Base-by-base conservation (phyloP, 2,797 vertebrate genomes). In the Valencia hispanica region DNA sequence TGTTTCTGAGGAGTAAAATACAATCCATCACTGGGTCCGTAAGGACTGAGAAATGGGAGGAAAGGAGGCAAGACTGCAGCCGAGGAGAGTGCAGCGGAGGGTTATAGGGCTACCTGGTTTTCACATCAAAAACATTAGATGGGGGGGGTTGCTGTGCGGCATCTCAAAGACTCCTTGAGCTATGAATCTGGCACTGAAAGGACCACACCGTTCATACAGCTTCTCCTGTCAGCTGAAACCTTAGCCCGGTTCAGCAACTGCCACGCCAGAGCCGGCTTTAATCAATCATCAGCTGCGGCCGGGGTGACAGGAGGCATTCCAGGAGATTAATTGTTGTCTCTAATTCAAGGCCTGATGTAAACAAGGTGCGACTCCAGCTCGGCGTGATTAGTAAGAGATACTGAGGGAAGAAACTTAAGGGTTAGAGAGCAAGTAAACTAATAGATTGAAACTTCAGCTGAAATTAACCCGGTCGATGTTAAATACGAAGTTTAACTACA, bases 1-100 rank as follows among this genome's bases (percentile, higher is more conserved):
- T 97, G 97, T 97, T 98, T 97, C 96, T 96, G 96, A 96, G 96
- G 95, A 96, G 96, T 94, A 96, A 96, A 97, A 97, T 96, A 96
- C 96, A 95, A 99, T 98, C 97, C 96, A 98, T 98, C 97, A 99
- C 94, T 93, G 65, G 95, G 95, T 86, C 96, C 95, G 95, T 96
- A 96, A 97, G 96, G 94, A 86, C 93, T 90, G 89, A 91, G 89
- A 79, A 91, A 88, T 86, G 88, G 86, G 86, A 92, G 84, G 27
- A 81, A 82, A 85, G 87, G 90, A 90, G 79, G 92, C 86, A 89
- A 90, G 87, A 86, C 89, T 79, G 82, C 89, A 89, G 92, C 88
- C 81, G 53, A 59, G 53, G 50, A 81, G 85, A 88, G 87, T 80
- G 50, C 45, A 22, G 70, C 30, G 36, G 78, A 51, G 77, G 84